Conservation (phyloP, 1,140 invertebrate genomes). For the Calliopsis andreniformis region DNA sequence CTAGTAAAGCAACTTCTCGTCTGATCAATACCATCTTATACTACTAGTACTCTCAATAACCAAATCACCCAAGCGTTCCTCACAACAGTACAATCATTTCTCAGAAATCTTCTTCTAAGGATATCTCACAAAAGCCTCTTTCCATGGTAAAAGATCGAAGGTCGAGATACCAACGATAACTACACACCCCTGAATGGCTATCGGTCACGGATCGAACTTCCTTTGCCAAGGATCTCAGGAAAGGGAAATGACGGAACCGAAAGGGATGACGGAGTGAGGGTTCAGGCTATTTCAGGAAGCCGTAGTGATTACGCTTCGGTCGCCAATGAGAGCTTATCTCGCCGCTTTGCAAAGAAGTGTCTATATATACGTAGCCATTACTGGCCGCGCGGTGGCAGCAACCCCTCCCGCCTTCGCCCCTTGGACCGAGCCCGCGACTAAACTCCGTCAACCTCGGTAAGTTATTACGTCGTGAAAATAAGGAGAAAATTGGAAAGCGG, state of each 20-base stretch:
- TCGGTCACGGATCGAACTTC: conserved; percentile 6
- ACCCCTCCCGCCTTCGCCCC: conserved; percentile 16
- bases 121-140: neutral
- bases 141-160: conserved; percentile 20
- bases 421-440: conserved; percentile 25
- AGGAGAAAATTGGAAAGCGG: conserved; percentile 67
- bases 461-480: conserved; percentile 67
- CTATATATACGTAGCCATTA: conserved; percentile 53
- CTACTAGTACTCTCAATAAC: too few species aligned
- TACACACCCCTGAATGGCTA: too few species aligned
- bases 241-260: conserved; percentile 36
- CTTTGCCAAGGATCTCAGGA: conserved; percentile 53
- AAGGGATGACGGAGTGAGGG: conserved; percentile 43
- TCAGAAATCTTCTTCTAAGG: too few species aligned
- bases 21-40: too few species aligned
- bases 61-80: too few species aligned
- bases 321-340: conserved; percentile 67
- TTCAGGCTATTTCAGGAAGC: conserved; percentile 63
- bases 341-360: conserved; percentile 54
- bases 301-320: conserved; percentile 65
- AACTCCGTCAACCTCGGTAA: conserved; percentile 51
- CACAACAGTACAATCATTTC: too few species aligned
- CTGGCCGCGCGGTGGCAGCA: conserved; percentile 25
- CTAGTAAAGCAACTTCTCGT: too few species aligned
- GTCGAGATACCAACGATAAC: neutral